Conservation (phyloP, 2,888 invertebrate species). For the Epistrophe grossulariae region DNA sequence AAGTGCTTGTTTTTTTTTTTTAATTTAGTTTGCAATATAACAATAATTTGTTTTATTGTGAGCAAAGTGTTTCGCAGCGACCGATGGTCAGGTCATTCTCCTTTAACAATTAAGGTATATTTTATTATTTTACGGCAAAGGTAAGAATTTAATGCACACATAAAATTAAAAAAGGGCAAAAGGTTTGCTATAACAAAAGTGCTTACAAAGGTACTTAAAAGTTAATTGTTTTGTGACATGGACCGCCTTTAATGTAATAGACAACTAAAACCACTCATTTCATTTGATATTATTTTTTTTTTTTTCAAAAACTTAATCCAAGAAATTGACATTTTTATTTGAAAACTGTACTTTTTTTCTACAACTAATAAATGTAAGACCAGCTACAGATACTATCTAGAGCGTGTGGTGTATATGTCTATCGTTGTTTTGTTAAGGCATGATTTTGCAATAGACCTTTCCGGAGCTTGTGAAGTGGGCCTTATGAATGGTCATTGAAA, state of each 20-base stretch:
- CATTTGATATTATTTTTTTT: slow-evolving; percentile 18
- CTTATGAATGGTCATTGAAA: slow-evolving; percentile 37
- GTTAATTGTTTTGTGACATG: slow-evolving; percentile 13
- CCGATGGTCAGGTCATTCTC: background rate
- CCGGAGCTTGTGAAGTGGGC: background rate
- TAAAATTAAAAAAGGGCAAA: background rate
- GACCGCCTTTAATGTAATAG: background rate
- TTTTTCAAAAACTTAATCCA: slow-evolving; percentile 34
- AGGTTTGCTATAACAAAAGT: background rate
- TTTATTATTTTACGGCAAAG: background rate
- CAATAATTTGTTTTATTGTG: background rate
- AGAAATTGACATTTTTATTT: slow-evolving; percentile 26
- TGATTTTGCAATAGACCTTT: background rate
- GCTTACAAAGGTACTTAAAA: background rate
- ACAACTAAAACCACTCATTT: background rate
- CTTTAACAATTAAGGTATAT: background rate
- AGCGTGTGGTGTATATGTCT: background rate
- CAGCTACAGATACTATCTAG: background rate
- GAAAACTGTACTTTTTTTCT: slow-evolving; percentile 34
- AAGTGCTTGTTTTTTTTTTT: background rate
- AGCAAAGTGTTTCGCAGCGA: background rate
- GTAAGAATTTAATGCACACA: background rate
- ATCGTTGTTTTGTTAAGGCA: accelerated
- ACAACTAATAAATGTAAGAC: background rate
- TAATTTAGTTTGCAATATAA: background rate